Base-by-base conservation (phyloP, 2,113 vertebrate species). In the Pachycephala philippinensis region DNA sequence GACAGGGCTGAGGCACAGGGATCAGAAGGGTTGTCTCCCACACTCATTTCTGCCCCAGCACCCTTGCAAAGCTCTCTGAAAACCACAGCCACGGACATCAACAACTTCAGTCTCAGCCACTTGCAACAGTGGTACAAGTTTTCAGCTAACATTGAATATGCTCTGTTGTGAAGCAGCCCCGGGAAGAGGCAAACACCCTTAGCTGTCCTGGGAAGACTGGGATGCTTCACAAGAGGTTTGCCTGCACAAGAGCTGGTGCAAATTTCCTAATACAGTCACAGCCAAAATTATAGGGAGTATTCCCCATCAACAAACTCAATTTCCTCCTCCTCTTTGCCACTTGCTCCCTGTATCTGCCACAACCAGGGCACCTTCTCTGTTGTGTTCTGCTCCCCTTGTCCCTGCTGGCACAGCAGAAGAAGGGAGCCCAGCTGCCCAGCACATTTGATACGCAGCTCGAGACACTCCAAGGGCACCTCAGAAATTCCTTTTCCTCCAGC, bases 401-500 rank as follows among this genome's bases (percentile, higher is more conserved):
- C 24, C 54, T 10, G 17, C 0, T 6, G 39, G 60, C 80, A 28
- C n/a, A 80, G 33, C 30, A 56, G 24, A 5, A 66, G 60, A 9
- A 84, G 33, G 31, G 74, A 79, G 47, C 59, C 31, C 60, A 45
- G 72, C 84, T 70, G n/a, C 70, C 57, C 79, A 20, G n/a, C 37
- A 27, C 17, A 11, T 50, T n/a, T 6, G n/a, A 90, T 7, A 47
- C 0, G 0, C 13, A 40, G 27, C 75, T 88, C 3, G 0, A 61
- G 61, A 85, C 40, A 4, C 70, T 93, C 63, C 33, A 30, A 61
- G 71, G 71, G 63, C 66, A 86, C 33, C 76, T 42, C 90, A 13
- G 77, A 65, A 74, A 90, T n/a, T 39, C 68, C 54, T 63, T 50
- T 59, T 70, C 39, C 50, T 84, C 42, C 68, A 77, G 40, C 66